These are phyloP conservation scores for Telmatherina bonti DNA, from an alignment of 2,797 vertebrate genomes.

Conservation along the genomic window DNA sequence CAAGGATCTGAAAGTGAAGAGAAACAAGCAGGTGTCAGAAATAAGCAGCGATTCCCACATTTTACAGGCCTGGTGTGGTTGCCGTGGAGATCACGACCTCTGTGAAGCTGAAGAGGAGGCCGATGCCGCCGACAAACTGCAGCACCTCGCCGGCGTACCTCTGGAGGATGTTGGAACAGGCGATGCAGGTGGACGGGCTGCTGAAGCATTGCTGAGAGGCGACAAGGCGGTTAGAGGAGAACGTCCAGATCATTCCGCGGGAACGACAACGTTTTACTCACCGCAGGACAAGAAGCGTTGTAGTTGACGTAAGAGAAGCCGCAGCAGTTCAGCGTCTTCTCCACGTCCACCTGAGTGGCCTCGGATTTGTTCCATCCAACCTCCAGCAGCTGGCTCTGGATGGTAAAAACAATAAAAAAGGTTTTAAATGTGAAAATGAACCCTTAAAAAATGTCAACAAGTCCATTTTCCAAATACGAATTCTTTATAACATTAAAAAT, in stretches of 20 bases:
- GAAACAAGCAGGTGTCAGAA: neutral
- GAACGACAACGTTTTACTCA: slow-evolving; percentile 80
- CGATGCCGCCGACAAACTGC: slow-evolving; percentile 90
- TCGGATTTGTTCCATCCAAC: slow-evolving; percentile 93
- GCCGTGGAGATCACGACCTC: slow-evolving; percentile 81
- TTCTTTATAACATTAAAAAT: too few relatives aligned
- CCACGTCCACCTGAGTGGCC: slow-evolving; percentile 85
- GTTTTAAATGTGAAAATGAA: too few relatives aligned
- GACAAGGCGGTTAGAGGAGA: neutral
- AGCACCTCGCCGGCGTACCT: slow-evolving; percentile 88
- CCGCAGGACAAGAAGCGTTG: slow-evolving; percentile 85
- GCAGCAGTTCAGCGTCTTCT: slow-evolving; percentile 92
- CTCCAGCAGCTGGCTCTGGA: slow-evolving; percentile 90
- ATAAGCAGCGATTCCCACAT: too few relatives aligned
- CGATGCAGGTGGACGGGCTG: slow-evolving; percentile 48
- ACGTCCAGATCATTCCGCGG: too few relatives aligned
- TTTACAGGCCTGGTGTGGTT: too few relatives aligned
- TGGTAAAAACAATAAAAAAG: neutral
- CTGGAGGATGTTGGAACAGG: slow-evolving; percentile 86
- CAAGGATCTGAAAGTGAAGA: slow-evolving; percentile 87
- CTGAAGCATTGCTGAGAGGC: slow-evolving; percentile 74
- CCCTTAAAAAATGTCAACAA: too few relatives aligned
- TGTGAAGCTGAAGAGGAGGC: slow-evolving; percentile 98
- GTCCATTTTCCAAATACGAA: too few relatives aligned
- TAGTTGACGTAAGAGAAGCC: slow-evolving; percentile 83